Evolutionary conservation across 1,140 invertebrate species (phyloP).

Genomic region (Saccostrea echinata): DNA sequence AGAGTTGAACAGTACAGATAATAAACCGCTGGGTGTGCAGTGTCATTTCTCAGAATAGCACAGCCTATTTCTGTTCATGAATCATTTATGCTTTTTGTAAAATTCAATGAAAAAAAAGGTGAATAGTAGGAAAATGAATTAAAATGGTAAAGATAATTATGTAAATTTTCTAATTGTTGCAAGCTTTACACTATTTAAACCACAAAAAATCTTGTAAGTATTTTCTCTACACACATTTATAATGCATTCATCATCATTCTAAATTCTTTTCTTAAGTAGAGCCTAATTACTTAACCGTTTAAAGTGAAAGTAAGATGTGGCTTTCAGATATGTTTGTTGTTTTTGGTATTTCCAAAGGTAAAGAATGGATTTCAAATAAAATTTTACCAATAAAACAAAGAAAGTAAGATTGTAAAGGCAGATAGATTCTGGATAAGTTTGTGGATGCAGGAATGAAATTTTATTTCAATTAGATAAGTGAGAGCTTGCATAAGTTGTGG

Average conservation of each 20-base stretch:
- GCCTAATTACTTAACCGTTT: background rate
- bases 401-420: no score
- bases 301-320: no score
- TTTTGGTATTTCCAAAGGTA: no score
- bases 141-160: background rate
- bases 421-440: no score
- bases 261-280: background rate
- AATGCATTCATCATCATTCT: background rate
- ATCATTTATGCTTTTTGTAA: background rate
- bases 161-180: no score
- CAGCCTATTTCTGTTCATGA: background rate
- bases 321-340: no score
- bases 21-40: constrained; percentile 6
- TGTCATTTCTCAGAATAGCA: background rate
- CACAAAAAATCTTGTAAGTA: background rate
- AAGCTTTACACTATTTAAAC: no score
- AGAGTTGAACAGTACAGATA: background rate
- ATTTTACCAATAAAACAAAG: no score
- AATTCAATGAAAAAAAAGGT: background rate
- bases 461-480: no score
- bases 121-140: background rate
- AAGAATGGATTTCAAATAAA: no score
- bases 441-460: no score
- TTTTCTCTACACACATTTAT: background rate
- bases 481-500: no score